phyloP scores from a whole-genome alignment of 1,140 invertebrate species.

The Triops longicaudatus region DNA sequence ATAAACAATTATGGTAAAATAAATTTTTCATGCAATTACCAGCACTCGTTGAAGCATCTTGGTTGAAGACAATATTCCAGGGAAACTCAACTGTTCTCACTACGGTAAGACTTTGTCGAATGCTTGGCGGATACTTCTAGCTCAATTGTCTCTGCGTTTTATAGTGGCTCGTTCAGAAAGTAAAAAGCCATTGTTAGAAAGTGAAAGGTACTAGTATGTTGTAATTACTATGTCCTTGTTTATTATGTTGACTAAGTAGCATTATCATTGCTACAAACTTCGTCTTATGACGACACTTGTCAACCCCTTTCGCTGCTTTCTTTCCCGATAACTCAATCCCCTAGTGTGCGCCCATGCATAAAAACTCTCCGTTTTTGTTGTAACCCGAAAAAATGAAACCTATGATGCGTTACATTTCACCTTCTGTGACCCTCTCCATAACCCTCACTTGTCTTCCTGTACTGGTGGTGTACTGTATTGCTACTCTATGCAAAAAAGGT shows the following conservation, averaged over 20 bases:
- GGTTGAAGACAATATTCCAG: neutral
- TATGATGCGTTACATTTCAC: slow-evolving; percentile 8
- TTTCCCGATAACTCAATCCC: neutral
- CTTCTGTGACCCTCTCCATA: neutral
- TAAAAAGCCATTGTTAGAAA: too few relatives aligned
- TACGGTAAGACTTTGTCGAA: neutral
- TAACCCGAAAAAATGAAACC: neutral
- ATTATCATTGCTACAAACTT: too few relatives aligned
- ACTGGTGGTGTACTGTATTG: neutral
- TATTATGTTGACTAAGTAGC: too few relatives aligned
- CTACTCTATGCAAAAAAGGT: neutral
- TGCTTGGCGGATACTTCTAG: neutral
- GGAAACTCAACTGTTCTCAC: neutral
- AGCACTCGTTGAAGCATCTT: neutral
- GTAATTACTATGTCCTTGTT: too few relatives aligned
- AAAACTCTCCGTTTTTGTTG: neutral
- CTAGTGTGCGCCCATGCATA: neutral
- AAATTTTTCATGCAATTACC: neutral
- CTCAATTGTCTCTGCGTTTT: too few relatives aligned
- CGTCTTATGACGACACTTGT: neutral
- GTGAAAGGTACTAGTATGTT: too few relatives aligned
- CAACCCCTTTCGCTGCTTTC: neutral
- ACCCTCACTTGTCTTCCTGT: neutral
- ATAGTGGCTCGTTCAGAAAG: too few relatives aligned
- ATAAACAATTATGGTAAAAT: too few relatives aligned